These are phyloP conservation scores for Actinopyga echinites DNA, from an alignment of 53 echinoderm and acorn worm species.

Conservation along the genomic window DNA sequence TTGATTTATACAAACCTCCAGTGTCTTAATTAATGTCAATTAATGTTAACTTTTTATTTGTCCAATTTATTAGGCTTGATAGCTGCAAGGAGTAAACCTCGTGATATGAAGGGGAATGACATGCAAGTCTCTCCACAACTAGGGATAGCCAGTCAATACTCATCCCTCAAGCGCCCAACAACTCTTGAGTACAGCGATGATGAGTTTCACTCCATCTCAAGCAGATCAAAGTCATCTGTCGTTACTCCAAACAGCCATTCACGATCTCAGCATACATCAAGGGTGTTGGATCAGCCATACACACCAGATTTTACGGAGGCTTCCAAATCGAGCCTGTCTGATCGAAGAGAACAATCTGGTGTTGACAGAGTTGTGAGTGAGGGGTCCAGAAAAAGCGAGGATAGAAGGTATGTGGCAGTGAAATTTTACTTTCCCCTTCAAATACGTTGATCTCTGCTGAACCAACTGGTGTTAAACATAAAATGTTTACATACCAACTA, in stretches of 20 bases:
- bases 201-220: slow-evolving; percentile 12
- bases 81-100: no score
- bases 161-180: slow-evolving; percentile 10
- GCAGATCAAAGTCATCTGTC: background rate
- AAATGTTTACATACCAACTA: no score
- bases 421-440: background rate
- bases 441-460: no score
- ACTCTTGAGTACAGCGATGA: slow-evolving; percentile 37
- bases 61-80: no score
- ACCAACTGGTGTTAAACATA: no score
- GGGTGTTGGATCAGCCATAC: background rate
- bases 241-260: background rate
- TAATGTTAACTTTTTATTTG: no score
- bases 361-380: background rate
- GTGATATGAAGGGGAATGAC: no score
- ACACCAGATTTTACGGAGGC: slow-evolving; percentile 1
- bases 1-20: no score
- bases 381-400: background rate
- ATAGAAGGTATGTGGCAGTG: background rate
- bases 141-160: background rate
- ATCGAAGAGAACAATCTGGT: background rate
- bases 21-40: no score
- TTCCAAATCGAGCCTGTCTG: background rate
- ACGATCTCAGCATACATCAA: background rate
- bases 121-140: background rate